Percentiles rank a stretch among this genome's conserved stretches.
phyloP scores from a whole-genome alignment of 2,113 vertebrate genomes.

The Cochlearius cochlearius region DNA sequence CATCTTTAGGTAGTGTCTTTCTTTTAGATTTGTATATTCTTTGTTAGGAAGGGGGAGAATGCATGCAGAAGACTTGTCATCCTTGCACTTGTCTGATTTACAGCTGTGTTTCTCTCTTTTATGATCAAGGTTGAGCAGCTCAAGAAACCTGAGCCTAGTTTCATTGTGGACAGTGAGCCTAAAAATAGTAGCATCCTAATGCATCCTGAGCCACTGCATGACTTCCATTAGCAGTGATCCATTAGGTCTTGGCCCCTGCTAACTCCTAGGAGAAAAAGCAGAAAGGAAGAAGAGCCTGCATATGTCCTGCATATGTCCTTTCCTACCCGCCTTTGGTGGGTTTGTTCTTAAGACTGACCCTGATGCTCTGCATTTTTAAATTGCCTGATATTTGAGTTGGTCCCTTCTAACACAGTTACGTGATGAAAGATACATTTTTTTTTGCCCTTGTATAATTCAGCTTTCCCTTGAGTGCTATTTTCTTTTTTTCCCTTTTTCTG shows the following conservation, averaged over 20 bases:
- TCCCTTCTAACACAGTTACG: neutral
- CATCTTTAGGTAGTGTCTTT: neutral
- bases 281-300: neutral
- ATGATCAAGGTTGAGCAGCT: neutral
- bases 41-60: neutral
- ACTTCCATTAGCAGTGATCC: slow-evolving; percentile 37
- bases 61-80: neutral
- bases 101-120: neutral
- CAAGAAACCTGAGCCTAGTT: neutral
- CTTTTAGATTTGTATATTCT: neutral
- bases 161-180: neutral
- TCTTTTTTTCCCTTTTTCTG: too few species aligned
- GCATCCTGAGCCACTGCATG: neutral
- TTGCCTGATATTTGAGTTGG: neutral
- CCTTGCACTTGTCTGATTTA: neutral
- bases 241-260: slow-evolving; percentile 15
- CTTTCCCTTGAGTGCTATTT: neutral
- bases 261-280: neutral
- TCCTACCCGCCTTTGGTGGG: neutral
- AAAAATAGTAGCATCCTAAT: slow-evolving; percentile 44
- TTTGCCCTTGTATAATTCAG: neutral
- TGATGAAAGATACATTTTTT: neutral
- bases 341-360: neutral
- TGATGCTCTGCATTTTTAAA: neutral
- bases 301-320: neutral